phyloP scores from a whole-genome alignment of 2,888 invertebrate genomes.

The Eupithecia vulgata region DNA sequence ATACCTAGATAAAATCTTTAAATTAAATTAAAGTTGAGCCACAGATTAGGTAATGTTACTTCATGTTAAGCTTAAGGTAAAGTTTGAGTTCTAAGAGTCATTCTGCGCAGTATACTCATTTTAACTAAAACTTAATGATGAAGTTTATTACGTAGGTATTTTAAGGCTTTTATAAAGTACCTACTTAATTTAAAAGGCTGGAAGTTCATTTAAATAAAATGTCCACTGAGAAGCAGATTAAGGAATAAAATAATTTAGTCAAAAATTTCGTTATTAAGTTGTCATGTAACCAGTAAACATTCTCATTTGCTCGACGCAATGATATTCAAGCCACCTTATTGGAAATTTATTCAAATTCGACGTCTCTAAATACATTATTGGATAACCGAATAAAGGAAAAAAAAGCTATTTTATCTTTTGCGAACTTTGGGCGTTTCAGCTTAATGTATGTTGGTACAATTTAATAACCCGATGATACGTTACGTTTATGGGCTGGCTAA shows the following conservation, averaged over 20 bases:
- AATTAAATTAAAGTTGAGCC: not conserved
- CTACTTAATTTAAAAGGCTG: conserved; percentile 12
- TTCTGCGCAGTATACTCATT: not conserved
- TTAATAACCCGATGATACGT: conserved; percentile 61
- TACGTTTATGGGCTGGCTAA: conserved; percentile 68
- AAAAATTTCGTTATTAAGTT: conserved; percentile 45
- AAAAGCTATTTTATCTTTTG: conserved; percentile 12
- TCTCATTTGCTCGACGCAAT: conserved; percentile 39
- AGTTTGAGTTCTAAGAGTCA: not conserved
- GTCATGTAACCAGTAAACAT: conserved; percentile 35
- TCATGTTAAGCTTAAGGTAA: not conserved
- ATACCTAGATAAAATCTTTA: not conserved
- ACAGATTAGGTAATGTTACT: no score
- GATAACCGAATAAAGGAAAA: conserved; percentile 25
- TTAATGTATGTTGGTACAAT: conserved; percentile 39
- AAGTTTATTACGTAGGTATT: not conserved
- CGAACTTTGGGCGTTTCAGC: conserved; percentile 17
- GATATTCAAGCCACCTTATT: conserved; percentile 39
- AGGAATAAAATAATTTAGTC: conserved; percentile 35
- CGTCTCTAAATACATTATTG: conserved; percentile 16
- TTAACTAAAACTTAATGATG: not conserved
- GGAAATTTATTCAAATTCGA: conserved; percentile 33
- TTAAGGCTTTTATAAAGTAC: no score
- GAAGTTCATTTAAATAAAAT: conserved; percentile 25
- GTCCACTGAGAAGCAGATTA: conserved; percentile 19